Conservation (phyloP, 2,888 invertebrate species). For the Neoitamus cyanurus region DNA sequence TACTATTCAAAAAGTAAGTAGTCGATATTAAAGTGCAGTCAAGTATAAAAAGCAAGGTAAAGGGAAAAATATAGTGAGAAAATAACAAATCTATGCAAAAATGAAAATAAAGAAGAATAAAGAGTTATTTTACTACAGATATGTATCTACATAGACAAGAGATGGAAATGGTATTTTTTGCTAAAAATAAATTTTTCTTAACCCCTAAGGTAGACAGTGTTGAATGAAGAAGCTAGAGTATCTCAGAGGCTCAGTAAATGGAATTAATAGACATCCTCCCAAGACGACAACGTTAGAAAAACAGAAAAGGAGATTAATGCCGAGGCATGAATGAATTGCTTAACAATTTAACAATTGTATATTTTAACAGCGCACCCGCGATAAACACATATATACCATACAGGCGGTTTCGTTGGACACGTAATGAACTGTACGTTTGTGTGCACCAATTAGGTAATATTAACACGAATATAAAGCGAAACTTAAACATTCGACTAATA, state of each 20-base stretch:
- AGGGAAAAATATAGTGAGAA: conserved; percentile 7
- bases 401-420: conserved; percentile 37
- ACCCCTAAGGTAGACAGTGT: conserved; percentile 18
- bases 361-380: background rate
- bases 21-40: conserved; percentile 44
- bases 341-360: conserved; percentile 6
- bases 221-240: background rate
- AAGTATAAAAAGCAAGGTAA: background rate
- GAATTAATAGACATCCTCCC: background rate
- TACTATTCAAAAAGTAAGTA: conserved; percentile 39
- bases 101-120: background rate
- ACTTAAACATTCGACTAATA: background rate
- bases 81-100: conserved; percentile 17
- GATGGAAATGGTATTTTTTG: conserved; percentile 44
- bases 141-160: conserved; percentile 5
- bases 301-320: background rate
- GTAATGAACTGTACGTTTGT: background rate
- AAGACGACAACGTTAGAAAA: conserved; percentile 21
- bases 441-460: background rate
- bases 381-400: background rate
- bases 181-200: conserved; percentile 40
- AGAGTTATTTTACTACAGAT: conserved; percentile 42
- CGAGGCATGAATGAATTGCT: background rate
- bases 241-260: background rate
- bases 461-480: background rate